A percentile compares a stretch with the other conserved stretches of the same genome.
These are phyloP conservation scores for Eutolmus rufibarbis DNA, from an alignment of 2,888 invertebrate genomes.

Conservation along the genomic window DNA sequence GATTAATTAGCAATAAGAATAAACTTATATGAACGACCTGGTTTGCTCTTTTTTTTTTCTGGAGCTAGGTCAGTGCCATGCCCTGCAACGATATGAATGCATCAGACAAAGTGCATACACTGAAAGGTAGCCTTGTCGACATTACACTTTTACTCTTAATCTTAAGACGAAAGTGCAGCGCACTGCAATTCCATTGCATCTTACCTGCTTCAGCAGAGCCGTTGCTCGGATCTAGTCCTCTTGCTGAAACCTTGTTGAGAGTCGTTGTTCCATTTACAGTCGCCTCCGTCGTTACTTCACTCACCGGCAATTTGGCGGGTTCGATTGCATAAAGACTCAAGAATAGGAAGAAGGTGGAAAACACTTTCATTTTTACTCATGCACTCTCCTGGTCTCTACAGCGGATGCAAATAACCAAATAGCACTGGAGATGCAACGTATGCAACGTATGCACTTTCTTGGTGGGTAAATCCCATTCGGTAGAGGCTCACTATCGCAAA, in stretches of 20 bases:
- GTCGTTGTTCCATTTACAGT: neutral
- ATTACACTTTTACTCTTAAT: neutral
- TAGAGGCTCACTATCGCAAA: neutral
- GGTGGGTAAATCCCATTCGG: neutral
- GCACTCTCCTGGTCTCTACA: neutral
- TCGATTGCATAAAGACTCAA: conserved; percentile 44
- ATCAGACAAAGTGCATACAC: neutral
- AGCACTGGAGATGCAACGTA: neutral
- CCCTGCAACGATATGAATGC: neutral
- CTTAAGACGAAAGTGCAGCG: neutral
- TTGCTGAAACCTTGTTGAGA: neutral
- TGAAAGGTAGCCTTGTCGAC: neutral
- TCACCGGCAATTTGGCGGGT: conserved; percentile 39
- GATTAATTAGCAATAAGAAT: neutral
- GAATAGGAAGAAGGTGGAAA: conserved; percentile 40
- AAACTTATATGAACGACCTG: neutral
- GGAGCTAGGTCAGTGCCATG: conserved; percentile 42
- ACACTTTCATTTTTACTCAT: conserved; percentile 43
- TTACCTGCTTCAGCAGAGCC: neutral
- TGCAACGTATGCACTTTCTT: neutral
- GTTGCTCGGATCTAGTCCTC: neutral
- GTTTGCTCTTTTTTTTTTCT: neutral
- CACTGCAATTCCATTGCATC: neutral
- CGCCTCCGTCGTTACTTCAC: neutral
- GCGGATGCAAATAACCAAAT: neutral